Evolutionary conservation across 2,113 vertebrate genomes (phyloP).

Genomic region (Halcyon malimbica): DNA sequence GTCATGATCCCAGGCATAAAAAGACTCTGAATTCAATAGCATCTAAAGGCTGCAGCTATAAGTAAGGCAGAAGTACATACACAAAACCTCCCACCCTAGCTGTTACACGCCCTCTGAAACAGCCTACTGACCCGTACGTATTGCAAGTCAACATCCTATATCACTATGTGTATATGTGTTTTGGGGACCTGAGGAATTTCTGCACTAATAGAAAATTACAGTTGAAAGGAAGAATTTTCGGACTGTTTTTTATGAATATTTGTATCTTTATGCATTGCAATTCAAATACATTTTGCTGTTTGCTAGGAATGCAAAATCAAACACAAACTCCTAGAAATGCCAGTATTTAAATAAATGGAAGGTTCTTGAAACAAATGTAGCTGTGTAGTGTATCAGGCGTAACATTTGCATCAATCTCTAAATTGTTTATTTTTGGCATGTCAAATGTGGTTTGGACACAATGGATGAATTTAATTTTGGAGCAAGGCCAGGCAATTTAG

Average conservation of each 20-base stretch:
- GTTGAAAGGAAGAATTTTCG: not conserved
- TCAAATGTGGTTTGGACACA: not conserved
- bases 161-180: not conserved
- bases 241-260: not conserved
- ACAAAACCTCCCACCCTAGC: not conserved
- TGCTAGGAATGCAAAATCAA: not conserved
- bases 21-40: not conserved
- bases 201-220: not conserved
- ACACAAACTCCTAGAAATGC: not conserved
- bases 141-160: not conserved
- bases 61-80: not conserved
- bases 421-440: not conserved
- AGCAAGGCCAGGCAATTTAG: not conserved
- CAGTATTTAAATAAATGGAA: not conserved
- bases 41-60: not conserved
- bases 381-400: not conserved
- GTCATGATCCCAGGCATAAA: not conserved
- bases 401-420: not conserved
- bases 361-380: conserved; percentile 8
- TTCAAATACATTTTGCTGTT: not conserved
- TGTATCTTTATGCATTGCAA: not conserved
- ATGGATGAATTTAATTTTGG: conserved; percentile 2
- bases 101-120: not conserved
- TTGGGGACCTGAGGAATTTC: not conserved
- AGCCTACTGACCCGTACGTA: not conserved